Conservation (phyloP, 2,888 invertebrate species). For the Protophormia terraenovae region DNA sequence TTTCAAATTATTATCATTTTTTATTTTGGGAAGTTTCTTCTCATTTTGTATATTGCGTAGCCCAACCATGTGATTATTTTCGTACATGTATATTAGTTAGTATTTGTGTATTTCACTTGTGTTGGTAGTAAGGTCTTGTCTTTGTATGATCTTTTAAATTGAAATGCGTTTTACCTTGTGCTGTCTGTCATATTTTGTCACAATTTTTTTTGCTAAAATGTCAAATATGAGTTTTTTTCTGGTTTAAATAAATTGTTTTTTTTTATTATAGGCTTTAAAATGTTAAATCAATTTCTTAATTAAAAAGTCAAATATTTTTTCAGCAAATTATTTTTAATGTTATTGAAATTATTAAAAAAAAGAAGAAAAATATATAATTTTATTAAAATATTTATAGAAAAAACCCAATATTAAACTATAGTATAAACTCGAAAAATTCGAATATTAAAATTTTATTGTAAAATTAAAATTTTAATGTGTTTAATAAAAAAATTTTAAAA, state of each 20-base stretch:
- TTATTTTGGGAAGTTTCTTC: conserved; percentile 3
- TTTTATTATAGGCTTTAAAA: not conserved
- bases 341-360: too few relatives aligned
- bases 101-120: not conserved
- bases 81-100: not conserved
- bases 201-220: conserved; percentile 14
- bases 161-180: conserved; percentile 24
- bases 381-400: too few relatives aligned
- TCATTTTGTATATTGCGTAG: conserved; percentile 18
- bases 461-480: too few relatives aligned
- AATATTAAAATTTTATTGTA: too few relatives aligned
- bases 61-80: conserved; percentile 16
- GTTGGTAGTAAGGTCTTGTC: not conserved
- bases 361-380: too few relatives aligned
- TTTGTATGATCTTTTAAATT: conserved; percentile 17
- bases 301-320: too few relatives aligned
- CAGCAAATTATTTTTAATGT: too few relatives aligned
- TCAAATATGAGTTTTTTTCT: not conserved
- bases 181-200: not conserved
- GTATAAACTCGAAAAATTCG: too few relatives aligned
- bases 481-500: too few relatives aligned
- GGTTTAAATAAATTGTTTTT: not conserved
- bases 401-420: too few relatives aligned
- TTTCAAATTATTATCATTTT: conserved; percentile 18
- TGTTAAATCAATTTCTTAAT: not conserved